These are phyloP conservation scores for Harpalus rufipes DNA, from an alignment of 2,888 invertebrate genomes.

Conservation along the genomic window DNA sequence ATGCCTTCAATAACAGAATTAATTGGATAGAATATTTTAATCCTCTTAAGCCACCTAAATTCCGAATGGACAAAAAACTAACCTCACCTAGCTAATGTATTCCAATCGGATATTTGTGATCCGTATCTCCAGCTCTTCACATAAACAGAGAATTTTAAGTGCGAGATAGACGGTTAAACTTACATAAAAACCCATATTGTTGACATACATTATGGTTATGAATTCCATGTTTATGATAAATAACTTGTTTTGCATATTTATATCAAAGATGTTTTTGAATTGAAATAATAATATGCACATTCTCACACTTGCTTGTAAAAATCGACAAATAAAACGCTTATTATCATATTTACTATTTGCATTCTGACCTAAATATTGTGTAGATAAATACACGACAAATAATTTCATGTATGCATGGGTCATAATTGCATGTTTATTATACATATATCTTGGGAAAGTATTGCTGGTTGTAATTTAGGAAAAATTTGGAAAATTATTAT, in stretches of 20 bases:
- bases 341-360: constrained; percentile 13
- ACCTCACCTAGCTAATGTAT: constrained; percentile 36
- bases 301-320: constrained; percentile 27
- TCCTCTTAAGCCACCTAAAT: constrained; percentile 32
- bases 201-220: constrained; percentile 54
- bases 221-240: constrained; percentile 32
- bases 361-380: constrained; percentile 1
- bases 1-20: constrained; percentile 35
- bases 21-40: constrained; percentile 45
- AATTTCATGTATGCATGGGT: neutral
- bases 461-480: neutral
- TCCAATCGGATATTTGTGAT: constrained; percentile 43
- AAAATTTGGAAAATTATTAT: neutral
- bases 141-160: constrained; percentile 52
- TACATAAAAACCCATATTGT: constrained; percentile 49
- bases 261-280: constrained; percentile 45
- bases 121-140: constrained; percentile 21
- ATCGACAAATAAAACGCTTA: constrained; percentile 26
- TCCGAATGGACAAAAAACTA: constrained; percentile 21
- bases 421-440: neutral
- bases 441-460: neutral
- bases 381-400: neutral
- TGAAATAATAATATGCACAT: constrained; percentile 30
- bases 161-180: constrained; percentile 46
- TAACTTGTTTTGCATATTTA: constrained; percentile 47